These are phyloP conservation scores for Agonopterix heracliana DNA, from an alignment of 2,888 invertebrate species.

Conservation along the genomic window DNA sequence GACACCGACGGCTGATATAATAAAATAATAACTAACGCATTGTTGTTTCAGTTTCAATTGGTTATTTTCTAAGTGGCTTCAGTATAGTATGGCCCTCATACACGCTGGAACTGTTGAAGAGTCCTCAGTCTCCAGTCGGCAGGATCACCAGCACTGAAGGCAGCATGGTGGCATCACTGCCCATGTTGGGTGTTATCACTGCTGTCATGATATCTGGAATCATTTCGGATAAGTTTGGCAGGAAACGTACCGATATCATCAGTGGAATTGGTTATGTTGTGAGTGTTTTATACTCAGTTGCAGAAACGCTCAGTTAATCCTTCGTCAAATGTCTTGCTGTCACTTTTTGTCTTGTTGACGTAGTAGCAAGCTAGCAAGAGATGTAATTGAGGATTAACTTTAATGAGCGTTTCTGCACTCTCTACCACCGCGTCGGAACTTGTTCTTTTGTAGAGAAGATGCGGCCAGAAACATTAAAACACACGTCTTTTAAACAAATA, in stretches of 20 bases:
- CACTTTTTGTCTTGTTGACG: too few species aligned
- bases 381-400: too few species aligned
- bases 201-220: conserved; percentile 18
- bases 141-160: conserved; percentile 15
- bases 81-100: conserved; percentile 33
- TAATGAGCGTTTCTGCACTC: too few species aligned
- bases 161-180: conserved; percentile 27
- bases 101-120: conserved; percentile 20
- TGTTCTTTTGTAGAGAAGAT: too few species aligned
- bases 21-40: background rate
- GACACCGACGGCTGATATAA: too few species aligned
- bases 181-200: conserved; percentile 27
- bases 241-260: conserved; percentile 27
- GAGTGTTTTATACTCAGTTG: too few species aligned
- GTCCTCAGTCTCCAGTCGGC: conserved; percentile 22
- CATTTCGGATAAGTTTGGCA: conserved; percentile 26
- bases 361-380: too few species aligned
- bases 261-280: conserved; percentile 23
- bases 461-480: too few species aligned
- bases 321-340: too few species aligned
- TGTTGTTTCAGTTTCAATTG: background rate
- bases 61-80: conserved; percentile 13
- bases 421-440: too few species aligned
- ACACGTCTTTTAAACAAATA: too few species aligned
- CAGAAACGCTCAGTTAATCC: too few species aligned